Evolutionary conservation across 2,797 vertebrate species (phyloP).

Genomic region (Anniella stebbinsi): DNA sequence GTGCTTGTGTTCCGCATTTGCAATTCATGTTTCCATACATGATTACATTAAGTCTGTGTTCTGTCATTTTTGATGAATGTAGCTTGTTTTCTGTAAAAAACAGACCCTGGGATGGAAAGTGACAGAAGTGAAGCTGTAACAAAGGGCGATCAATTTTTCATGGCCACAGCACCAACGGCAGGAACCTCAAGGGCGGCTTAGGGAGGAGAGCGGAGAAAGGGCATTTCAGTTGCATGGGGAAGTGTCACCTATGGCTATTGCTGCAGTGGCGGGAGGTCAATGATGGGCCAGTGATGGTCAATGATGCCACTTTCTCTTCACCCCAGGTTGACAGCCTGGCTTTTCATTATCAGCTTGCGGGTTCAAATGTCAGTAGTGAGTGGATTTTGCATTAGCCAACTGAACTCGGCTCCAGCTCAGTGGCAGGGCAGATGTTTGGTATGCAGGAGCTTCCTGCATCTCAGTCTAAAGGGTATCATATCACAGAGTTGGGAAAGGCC

Average conservation of each 20-base stretch:
- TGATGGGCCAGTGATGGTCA: slow-evolving; percentile 53
- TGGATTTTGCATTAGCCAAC: slow-evolving; percentile 34
- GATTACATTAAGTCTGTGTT: slow-evolving; percentile 98
- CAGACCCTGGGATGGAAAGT: slow-evolving; percentile 91
- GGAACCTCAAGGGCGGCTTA: slow-evolving; percentile 41
- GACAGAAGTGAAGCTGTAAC: slow-evolving; percentile 94
- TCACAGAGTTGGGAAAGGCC: neutral
- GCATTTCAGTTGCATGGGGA: slow-evolving; percentile 19
- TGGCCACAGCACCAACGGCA: slow-evolving; percentile 72
- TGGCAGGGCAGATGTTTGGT: neutral
- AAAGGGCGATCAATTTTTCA: slow-evolving; percentile 93
- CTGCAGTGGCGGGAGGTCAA: slow-evolving; percentile 46
- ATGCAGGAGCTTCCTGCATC: neutral
- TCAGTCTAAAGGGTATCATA: neutral
- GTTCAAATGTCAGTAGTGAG: slow-evolving; percentile 23
- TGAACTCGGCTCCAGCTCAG: slow-evolving; percentile 36
- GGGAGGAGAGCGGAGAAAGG: slow-evolving; percentile 22
- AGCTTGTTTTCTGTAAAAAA: slow-evolving; percentile 95
- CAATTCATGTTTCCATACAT: slow-evolving; percentile 96
- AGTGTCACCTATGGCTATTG: slow-evolving; percentile 54
- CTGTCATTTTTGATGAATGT: slow-evolving; percentile 99
- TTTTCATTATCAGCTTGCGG: slow-evolving; percentile 63
- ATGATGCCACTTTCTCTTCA: slow-evolving; percentile 11
- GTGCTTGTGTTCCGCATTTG: slow-evolving; percentile 86
- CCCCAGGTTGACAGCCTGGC: slow-evolving; percentile 43